These are phyloP conservation scores for Meganola albula DNA, from an alignment of 2,888 invertebrate species.

Conservation along the genomic window DNA sequence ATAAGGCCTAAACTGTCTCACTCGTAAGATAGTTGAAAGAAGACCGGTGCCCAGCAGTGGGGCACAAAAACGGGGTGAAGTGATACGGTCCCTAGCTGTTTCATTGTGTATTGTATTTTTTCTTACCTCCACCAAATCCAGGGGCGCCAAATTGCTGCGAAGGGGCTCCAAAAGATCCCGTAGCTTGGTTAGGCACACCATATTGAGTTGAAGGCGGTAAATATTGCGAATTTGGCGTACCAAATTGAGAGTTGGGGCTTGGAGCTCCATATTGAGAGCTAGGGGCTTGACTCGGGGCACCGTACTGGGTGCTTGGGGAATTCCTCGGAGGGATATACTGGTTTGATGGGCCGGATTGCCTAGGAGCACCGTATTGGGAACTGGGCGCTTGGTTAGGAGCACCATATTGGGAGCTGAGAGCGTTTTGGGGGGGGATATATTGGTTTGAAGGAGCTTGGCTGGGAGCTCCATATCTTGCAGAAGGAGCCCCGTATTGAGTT, in stretches of 20 bases:
- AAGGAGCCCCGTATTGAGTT: constrained; percentile 33
- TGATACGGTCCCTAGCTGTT: too few species aligned
- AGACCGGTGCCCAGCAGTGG: too few species aligned
- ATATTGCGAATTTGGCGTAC: constrained; percentile 5
- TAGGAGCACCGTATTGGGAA: constrained; percentile 3
- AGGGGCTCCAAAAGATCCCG: constrained; percentile 15
- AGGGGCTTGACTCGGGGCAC: too few species aligned
- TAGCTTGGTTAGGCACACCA: neutral
- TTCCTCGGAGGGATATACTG: constrained; percentile 49
- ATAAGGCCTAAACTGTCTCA: too few species aligned
- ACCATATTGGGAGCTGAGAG: constrained; percentile 10
- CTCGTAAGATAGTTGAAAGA: too few species aligned
- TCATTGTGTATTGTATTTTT: neutral
- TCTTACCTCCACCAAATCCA: constrained; percentile 29
- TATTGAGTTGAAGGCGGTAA: constrained; percentile 5
- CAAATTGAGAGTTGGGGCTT: constrained; percentile 8
- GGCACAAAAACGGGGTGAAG: too few species aligned
- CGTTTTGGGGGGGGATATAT: constrained; percentile 24
- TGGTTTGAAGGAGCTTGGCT: constrained; percentile 14
- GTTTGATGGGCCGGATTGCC: constrained; percentile 33
- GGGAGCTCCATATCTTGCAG: constrained; percentile 28
- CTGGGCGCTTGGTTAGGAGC: constrained; percentile 7
- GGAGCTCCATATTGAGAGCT: constrained; percentile 28
- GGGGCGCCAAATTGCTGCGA: constrained; percentile 49
- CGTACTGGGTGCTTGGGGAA: constrained; percentile 9